These are phyloP conservation scores for Ashinkailepas kermadecensis DNA, from an alignment of 2,888 invertebrate species.

Conservation along the genomic window DNA sequence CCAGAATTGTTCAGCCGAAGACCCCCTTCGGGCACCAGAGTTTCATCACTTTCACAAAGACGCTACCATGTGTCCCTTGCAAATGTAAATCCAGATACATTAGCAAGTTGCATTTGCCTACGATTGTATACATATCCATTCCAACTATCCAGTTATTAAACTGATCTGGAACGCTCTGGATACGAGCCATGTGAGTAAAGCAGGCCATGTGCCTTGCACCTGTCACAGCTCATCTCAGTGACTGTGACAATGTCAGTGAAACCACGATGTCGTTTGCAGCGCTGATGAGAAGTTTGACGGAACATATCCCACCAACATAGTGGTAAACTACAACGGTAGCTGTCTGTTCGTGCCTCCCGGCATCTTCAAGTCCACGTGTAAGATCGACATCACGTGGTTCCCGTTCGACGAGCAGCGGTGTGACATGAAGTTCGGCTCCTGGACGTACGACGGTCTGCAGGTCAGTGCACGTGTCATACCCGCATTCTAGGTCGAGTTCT, in stretches of 20 bases:
- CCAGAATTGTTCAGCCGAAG: no score
- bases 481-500: no score
- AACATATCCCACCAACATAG: slow-evolving; percentile 99
- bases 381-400: slow-evolving; percentile 99
- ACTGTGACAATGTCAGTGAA: background rate
- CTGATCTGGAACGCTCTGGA: no score
- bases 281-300: slow-evolving; percentile 99
- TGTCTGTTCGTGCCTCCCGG: slow-evolving; percentile 99
- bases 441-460: slow-evolving; percentile 98
- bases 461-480: slow-evolving; percentile 44
- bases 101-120: no score
- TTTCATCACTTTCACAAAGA: no score
- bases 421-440: slow-evolving; percentile 99
- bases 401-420: slow-evolving; percentile 99
- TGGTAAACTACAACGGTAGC: slow-evolving; percentile 96
- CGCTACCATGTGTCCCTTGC: no score
- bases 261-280: slow-evolving; percentile 51
- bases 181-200: no score
- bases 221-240: background rate
- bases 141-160: no score
- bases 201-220: no score
- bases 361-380: slow-evolving; percentile 99
- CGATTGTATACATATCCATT: no score
- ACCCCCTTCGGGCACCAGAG: no score
- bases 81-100: no score